Conservation (phyloP, 2,888 invertebrate genomes). For the Ophion ellenae region DNA sequence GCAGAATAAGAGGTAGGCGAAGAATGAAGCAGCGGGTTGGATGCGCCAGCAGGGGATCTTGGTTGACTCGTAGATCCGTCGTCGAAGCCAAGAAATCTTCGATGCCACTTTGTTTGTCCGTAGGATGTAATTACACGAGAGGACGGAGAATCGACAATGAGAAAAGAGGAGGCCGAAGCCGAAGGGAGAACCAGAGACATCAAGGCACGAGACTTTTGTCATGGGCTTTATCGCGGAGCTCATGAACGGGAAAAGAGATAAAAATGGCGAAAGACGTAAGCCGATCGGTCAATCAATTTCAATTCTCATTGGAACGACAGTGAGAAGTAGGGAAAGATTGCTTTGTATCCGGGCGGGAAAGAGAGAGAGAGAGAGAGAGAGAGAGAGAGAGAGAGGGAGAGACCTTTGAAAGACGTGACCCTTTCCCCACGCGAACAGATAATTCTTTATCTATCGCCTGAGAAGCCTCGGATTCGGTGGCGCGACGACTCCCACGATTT, state of each 20-base stretch:
- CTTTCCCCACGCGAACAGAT: slow-evolving; percentile 45
- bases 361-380: background rate
- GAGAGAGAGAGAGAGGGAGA: too few relatives aligned
- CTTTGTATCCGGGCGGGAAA: slow-evolving; percentile 12
- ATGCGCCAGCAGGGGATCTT: background rate
- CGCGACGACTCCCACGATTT: slow-evolving; percentile 65
- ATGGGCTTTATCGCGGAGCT: slow-evolving; percentile 42
- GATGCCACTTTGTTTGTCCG: slow-evolving; percentile 66
- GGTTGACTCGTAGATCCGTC: slow-evolving; percentile 11
- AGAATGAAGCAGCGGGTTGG: slow-evolving; percentile 2
- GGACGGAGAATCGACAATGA: slow-evolving; percentile 38
- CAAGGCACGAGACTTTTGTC: slow-evolving; percentile 45
- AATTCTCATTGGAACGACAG: slow-evolving; percentile 65
- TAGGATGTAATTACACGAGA: slow-evolving; percentile 68
- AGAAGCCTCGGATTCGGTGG: slow-evolving; percentile 30
- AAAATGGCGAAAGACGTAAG: slow-evolving; percentile 56
- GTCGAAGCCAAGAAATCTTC: slow-evolving; percentile 62
- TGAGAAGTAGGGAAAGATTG: slow-evolving; percentile 55
- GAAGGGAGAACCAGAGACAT: slow-evolving; percentile 27
- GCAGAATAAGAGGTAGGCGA: background rate
- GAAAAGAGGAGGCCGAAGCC: slow-evolving; percentile 17
- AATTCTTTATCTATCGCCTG: slow-evolving; percentile 64
- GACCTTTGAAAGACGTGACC: slow-evolving; percentile 57
- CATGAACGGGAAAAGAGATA: slow-evolving; percentile 25
- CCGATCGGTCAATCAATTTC: slow-evolving; percentile 71